phyloP scores from a whole-genome alignment of 2,888 invertebrate genomes.

The Cryptocheilus praepositus region DNA sequence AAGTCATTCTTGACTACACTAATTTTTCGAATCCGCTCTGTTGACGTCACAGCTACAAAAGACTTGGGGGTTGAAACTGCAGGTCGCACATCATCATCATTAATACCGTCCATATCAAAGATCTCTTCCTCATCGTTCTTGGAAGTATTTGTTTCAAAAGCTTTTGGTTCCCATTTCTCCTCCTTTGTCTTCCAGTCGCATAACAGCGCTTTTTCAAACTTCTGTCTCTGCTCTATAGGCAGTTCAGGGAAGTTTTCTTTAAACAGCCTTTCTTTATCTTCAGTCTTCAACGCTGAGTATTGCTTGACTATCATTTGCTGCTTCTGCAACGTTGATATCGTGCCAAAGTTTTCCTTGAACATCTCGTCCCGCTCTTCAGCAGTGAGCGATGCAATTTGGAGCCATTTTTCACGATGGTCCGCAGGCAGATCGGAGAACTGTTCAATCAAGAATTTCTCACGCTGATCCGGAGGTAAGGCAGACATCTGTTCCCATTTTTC shows the following conservation, averaged over 20 bases:
- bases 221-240: conserved; percentile 75
- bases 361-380: conserved; percentile 69
- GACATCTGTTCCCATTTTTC: conserved; percentile 74
- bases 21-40: conserved; percentile 79
- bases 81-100: conserved; percentile 71
- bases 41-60: conserved; percentile 76
- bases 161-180: conserved; percentile 68
- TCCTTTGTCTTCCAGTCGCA: conserved; percentile 76
- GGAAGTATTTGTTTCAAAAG: conserved; percentile 54
- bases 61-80: conserved; percentile 69
- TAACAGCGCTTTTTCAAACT: conserved; percentile 76
- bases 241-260: conserved; percentile 73
- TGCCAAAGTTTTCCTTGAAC: conserved; percentile 66
- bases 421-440: conserved; percentile 70
- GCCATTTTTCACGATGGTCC: conserved; percentile 70
- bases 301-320: conserved; percentile 71
- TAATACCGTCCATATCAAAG: conserved; percentile 83
- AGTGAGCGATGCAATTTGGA: conserved; percentile 71
- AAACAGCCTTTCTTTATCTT: conserved; percentile 70
- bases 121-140: conserved; percentile 78
- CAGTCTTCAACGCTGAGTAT: conserved; percentile 69
- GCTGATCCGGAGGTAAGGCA: conserved; percentile 66
- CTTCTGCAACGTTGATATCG: conserved; percentile 68
- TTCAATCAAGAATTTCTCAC: conserved; percentile 69
- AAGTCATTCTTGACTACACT: conserved; percentile 80